Conservation (phyloP, 1,140 invertebrate species). For the Diplogasteroides magnus region DNA sequence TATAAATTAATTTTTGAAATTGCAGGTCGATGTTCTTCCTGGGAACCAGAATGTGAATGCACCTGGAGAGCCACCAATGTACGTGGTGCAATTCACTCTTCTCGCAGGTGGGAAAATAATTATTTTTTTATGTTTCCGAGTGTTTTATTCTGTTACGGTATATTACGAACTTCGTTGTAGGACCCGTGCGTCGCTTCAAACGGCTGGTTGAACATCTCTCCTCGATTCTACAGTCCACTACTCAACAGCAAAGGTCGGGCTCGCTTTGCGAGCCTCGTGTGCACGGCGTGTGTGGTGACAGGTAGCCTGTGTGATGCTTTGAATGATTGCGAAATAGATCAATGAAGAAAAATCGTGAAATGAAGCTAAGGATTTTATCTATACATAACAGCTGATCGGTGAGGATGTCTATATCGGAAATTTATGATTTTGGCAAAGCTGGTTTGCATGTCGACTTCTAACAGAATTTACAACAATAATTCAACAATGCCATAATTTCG, state of each 20-base stretch:
- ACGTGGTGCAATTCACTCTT: slow-evolving; percentile 49
- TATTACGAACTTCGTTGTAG: slow-evolving; percentile 26
- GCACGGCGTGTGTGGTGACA: too few species aligned
- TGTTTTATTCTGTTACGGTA: too few species aligned
- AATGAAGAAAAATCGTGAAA: too few species aligned
- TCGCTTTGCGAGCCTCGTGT: too few species aligned
- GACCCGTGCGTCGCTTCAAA: slow-evolving; percentile 45
- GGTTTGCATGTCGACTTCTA: too few species aligned
- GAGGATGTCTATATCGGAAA: not conserved
- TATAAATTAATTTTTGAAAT: too few species aligned
- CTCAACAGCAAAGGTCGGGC: slow-evolving; percentile 42
- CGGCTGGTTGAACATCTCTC: slow-evolving; percentile 48
- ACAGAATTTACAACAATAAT: too few species aligned
- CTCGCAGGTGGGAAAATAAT: slow-evolving; percentile 32
- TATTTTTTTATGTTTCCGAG: slow-evolving; percentile 1
- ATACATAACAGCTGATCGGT: too few species aligned
- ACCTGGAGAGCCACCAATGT: slow-evolving; percentile 43
- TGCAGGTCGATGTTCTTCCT: slow-evolving; percentile 45
- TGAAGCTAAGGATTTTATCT: too few species aligned
- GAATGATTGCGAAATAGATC: too few species aligned
- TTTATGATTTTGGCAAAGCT: slow-evolving; percentile 4
- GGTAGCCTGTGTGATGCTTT: too few species aligned
- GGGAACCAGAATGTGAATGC: slow-evolving; percentile 37
- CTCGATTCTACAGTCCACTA: slow-evolving; percentile 38
- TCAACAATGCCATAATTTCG: too few species aligned